Evolutionary conservation across 2,113 vertebrate genomes (phyloP).

Genomic region (Nothocercus nigrocapillus): DNA sequence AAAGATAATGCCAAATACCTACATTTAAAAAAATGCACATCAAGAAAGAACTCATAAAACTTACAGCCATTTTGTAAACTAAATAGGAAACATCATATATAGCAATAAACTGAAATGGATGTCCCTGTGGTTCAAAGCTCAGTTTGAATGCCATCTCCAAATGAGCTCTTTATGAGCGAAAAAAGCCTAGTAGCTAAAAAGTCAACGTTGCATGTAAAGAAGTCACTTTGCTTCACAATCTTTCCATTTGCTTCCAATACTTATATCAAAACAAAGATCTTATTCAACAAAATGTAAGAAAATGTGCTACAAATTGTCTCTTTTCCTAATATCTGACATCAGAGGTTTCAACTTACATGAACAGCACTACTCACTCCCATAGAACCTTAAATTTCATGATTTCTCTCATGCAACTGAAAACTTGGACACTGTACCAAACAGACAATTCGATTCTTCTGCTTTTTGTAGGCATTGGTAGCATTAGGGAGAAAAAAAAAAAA

Average conservation of each 20-base stretch:
- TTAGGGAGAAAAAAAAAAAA: background rate
- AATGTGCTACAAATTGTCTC: background rate
- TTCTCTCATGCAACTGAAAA: background rate
- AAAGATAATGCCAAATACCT: fast-evolving
- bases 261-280: background rate
- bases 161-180: background rate
- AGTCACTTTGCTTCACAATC: background rate
- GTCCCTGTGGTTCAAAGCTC: background rate
- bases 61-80: background rate
- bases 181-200: background rate
- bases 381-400: background rate
- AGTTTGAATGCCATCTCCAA: background rate
- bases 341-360: fast-evolving
- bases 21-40: background rate
- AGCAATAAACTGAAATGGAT: background rate
- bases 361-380: fast-evolving
- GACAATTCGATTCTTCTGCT: background rate
- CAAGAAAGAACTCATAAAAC: background rate
- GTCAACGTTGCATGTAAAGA: background rate
- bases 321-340: background rate
- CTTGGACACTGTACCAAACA: background rate
- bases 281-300: fast-evolving
- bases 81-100: background rate
- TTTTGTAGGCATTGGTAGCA: background rate
- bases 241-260: background rate